Evolutionary conservation across 2,797 vertebrate genomes (phyloP).

Genomic region (Astyanax mexicanus): DNA sequence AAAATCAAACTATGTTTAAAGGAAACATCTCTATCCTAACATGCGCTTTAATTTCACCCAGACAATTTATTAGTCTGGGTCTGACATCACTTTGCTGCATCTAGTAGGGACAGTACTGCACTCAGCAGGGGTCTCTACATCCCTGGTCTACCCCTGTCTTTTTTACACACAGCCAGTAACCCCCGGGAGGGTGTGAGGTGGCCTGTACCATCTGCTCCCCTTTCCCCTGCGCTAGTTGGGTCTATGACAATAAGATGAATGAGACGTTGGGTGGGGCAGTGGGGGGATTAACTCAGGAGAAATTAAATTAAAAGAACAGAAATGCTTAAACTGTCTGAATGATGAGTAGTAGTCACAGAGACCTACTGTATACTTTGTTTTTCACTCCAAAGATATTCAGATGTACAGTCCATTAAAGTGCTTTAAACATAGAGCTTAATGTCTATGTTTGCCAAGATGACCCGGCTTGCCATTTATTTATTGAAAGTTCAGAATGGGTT

Average conservation of each 20-base stretch:
- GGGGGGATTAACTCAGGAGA: slow-evolving; percentile 23
- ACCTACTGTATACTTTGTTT: not conserved
- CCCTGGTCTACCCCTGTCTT: slow-evolving; percentile 41
- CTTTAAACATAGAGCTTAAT: too few species aligned
- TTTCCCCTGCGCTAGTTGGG: slow-evolving; percentile 35
- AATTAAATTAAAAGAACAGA: slow-evolving; percentile 20
- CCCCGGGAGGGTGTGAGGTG: slow-evolving; percentile 45
- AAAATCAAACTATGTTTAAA: not conserved
- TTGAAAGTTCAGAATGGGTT: not conserved
- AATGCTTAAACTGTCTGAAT: not conserved
- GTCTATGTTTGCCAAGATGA: slow-evolving; percentile 9
- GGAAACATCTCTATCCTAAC: not conserved
- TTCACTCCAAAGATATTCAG: too few species aligned
- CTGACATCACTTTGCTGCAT: slow-evolving; percentile 6
- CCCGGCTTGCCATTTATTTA: slow-evolving; percentile 42
- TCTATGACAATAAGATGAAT: slow-evolving; percentile 44
- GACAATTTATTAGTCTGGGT: slow-evolving; percentile 36
- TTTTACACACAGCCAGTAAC: slow-evolving; percentile 55
- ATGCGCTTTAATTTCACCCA: slow-evolving; percentile 17
- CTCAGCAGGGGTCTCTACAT: slow-evolving; percentile 25
- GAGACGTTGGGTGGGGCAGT: slow-evolving; percentile 42
- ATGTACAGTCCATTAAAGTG: too few species aligned
- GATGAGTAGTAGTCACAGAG: not conserved
- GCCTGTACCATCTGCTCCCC: slow-evolving; percentile 61
- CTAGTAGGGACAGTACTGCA: not conserved